Conservation (phyloP, 2,113 vertebrate genomes). For the Nycticorax nycticorax region DNA sequence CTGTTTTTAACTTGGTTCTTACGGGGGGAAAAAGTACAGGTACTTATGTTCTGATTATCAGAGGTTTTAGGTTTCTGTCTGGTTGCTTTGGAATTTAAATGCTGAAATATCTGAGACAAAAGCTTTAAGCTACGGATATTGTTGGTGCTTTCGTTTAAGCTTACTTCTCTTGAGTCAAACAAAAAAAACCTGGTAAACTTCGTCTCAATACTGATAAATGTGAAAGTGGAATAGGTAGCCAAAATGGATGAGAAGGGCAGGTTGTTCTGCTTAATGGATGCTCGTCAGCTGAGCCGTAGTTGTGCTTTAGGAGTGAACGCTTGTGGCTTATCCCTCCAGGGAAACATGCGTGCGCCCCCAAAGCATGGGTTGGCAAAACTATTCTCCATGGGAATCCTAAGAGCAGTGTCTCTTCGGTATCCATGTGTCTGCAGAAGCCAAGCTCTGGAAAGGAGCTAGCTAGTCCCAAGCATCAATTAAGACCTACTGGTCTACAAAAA, state of each 20-base stretch:
- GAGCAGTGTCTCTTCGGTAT: neutral
- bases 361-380: too few species aligned
- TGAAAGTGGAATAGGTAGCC: neutral
- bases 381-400: neutral
- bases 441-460: neutral
- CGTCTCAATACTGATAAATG: neutral
- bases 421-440: neutral
- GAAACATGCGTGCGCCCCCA: accelerated
- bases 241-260: neutral
- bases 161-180: neutral
- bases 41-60: neutral
- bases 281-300: neutral
- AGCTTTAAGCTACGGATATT: neutral
- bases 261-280: accelerated
- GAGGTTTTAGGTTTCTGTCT: neutral
- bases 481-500: neutral
- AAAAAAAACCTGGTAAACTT: neutral
- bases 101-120: neutral
- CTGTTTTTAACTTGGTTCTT: neutral
- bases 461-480: neutral
- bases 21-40: accelerated
- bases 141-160: neutral
- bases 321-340: neutral
- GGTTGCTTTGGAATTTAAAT: neutral
- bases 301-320: neutral